phyloP scores from a whole-genome alignment of 1,140 invertebrate species.

The Grapholita molesta region DNA sequence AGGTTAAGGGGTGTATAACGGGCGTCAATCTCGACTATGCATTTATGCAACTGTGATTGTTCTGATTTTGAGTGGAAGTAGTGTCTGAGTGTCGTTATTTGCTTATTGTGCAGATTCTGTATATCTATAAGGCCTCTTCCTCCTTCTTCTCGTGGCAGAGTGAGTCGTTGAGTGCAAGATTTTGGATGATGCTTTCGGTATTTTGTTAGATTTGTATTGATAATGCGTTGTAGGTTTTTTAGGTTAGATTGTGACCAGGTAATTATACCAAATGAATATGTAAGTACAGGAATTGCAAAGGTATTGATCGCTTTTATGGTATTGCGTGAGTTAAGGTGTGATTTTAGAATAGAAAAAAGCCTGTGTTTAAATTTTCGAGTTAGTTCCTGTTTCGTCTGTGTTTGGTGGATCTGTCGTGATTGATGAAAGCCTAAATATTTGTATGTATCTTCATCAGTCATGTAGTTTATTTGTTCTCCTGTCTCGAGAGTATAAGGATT shows the following conservation, averaged over 20 bases:
- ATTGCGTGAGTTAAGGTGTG: not conserved
- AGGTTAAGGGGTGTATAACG: no score
- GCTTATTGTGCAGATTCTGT: no score
- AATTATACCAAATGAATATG: constrained; percentile 24
- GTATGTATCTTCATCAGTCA: not conserved
- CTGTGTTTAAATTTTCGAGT: not conserved
- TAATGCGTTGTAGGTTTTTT: constrained; percentile 17
- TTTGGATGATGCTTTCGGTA: not conserved
- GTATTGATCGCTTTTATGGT: constrained; percentile 26
- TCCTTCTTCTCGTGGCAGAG: constrained; percentile 16
- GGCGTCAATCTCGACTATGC: no score
- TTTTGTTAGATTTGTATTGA: not conserved
- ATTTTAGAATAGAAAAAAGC: not conserved
- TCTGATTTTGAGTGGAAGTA: not conserved
- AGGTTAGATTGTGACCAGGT: constrained; percentile 21
- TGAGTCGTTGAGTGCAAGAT: constrained; percentile 7
- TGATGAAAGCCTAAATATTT: not conserved
- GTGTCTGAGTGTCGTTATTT: not conserved
- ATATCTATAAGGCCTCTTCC: constrained; percentile 24
- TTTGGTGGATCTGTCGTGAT: not conserved
- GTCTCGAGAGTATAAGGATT: constrained; percentile 17
- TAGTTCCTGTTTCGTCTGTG: not conserved
- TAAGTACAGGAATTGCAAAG: constrained; percentile 22
- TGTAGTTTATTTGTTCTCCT: constrained; percentile 16
- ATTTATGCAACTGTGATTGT: no score